Base-by-base conservation (phyloP, 64 coral and sea anemone species). In the Porites australiensis region DNA sequence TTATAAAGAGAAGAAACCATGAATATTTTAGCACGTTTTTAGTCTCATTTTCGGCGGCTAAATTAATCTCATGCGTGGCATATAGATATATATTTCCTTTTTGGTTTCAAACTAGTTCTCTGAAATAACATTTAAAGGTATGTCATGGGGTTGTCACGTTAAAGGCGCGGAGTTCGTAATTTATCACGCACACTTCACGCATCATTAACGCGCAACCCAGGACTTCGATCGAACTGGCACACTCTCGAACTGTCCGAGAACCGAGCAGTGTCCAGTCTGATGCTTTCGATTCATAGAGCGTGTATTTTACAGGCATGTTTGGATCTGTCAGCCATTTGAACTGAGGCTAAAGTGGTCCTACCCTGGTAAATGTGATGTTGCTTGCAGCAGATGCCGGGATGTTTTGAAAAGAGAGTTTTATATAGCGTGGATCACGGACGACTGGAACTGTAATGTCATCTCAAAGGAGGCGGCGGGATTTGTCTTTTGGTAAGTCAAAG, bases 141-240 rank as follows among this genome's bases (percentile, higher is more conserved):
- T 37, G 27, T 37, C 27, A 37, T 37, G 27, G 27, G 27, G 27
- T 37, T 37, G 27, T 37, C 27, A 37, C 27, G 27, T 37, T 37
- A 37, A 37, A 37, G 27, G 27, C 27, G 27, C 27, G 27, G 27
- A 37, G 27, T 37, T 37, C 27, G 27, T 37, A 74, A 65, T 65
- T 46, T 65, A 63, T 65, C 79, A 82, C 60, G 79, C 79, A 64
- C 58, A 44, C 61, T 65, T 84, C 81, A 84, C 81, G 18, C 81
- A 20, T 69, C 2, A 51, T 8, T 68, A 68, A 84, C 81, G 48
- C 11, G 47, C 62, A 8, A 69, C 58, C 79, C 1, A 48, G 55
- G 15, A 62, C 11, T 6, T 22, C 9, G 18, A 75, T 57, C 12
- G 27, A 15, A 13, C 46, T 76, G 0, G 8, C 16, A 12, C 61